Conservation (phyloP, 2,797 vertebrate species). For the Zonotrichia albicollis region DNA sequence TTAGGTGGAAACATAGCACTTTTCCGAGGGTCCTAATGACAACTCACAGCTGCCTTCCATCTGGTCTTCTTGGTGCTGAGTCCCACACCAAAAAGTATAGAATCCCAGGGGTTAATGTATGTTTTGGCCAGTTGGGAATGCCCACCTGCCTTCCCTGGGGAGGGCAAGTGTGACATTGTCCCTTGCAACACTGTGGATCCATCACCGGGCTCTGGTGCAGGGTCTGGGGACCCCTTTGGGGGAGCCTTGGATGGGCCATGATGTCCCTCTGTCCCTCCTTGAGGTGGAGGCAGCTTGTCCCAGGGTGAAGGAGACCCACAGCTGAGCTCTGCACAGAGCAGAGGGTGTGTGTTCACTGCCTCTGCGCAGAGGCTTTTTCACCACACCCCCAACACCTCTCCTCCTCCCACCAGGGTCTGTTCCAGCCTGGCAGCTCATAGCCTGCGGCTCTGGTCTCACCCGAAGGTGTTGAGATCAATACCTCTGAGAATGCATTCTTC, state of each 20-base stretch:
- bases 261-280: neutral
- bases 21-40: fast-evolving
- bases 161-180: no score
- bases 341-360: neutral
- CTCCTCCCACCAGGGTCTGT: neutral
- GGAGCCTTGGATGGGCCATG: neutral
- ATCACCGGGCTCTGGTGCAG: neutral
- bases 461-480: neutral
- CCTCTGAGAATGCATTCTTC: neutral
- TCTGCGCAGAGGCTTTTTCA: neutral
- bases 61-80: neutral
- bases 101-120: neutral
- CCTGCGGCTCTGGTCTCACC: neutral
- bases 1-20: neutral
- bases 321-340: neutral
- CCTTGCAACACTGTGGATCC: neutral
- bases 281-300: neutral
- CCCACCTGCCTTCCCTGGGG: fast-evolving
- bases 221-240: neutral
- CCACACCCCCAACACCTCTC: neutral
- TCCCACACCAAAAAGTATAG: neutral
- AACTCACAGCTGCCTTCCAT: neutral
- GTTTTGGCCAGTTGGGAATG: neutral
- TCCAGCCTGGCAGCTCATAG: neutral
- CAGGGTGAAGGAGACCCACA: fast-evolving